A percentile compares a stretch with the other conserved stretches of the same genome.
Conservation (phyloP, 2,113 vertebrate species). For the Polypterus senegalus region DNA sequence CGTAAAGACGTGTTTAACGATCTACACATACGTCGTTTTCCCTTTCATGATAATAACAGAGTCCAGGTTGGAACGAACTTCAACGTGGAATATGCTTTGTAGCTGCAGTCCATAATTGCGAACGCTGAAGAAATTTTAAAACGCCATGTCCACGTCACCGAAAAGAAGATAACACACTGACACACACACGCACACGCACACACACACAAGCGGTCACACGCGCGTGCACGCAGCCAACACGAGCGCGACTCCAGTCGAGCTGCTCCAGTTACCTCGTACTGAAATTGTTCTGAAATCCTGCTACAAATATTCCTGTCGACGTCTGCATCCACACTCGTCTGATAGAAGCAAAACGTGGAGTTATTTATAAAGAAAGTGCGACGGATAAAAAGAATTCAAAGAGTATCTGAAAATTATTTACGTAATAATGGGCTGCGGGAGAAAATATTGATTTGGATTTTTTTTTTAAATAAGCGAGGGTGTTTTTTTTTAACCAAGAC, state of each 20-base stretch:
- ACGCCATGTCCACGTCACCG: conserved; percentile 19
- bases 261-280: too few species aligned
- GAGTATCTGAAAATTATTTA: too few species aligned
- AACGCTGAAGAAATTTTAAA: conserved; percentile 20
- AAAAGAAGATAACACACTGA: conserved; percentile 16
- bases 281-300: too few species aligned
- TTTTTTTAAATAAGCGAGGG: conserved; percentile 12
- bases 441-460: conserved; percentile 1
- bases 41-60: neutral
- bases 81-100: neutral
- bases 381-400: too few species aligned
- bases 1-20: neutral
- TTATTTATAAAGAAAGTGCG: too few species aligned
- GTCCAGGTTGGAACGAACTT: neutral
- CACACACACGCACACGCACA: conserved; percentile 4
- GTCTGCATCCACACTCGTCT: too few species aligned
- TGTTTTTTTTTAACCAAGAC: conserved; percentile 1
- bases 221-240: too few species aligned
- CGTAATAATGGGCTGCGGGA: too few species aligned
- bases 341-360: too few species aligned
- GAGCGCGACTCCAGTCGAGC: too few species aligned
- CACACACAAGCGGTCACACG: too few species aligned
- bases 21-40: neutral
- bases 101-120: conserved; percentile 13
- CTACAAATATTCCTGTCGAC: too few species aligned